phyloP scores from a whole-genome alignment of 1,140 invertebrate genomes.

The Drosophila gunungcola region DNA sequence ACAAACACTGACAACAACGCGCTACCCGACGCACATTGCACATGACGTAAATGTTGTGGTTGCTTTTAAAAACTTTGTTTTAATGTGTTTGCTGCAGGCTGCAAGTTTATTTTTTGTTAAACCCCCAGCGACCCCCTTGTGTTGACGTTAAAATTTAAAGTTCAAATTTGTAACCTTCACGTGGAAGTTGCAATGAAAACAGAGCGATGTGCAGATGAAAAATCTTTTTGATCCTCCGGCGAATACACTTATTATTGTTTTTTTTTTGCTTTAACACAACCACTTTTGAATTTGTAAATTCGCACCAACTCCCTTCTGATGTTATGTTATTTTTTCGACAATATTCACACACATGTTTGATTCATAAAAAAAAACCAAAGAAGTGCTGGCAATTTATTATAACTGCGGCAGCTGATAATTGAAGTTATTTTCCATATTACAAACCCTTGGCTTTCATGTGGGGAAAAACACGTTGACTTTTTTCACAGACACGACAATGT shows the following conservation, averaged over 20 bases:
- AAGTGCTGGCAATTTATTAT: slow-evolving; percentile 32
- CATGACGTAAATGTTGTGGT: slow-evolving; percentile 73
- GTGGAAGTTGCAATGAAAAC: slow-evolving; percentile 43
- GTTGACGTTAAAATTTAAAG: slow-evolving; percentile 63
- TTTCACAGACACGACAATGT: slow-evolving; percentile 39
- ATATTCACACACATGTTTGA: slow-evolving; percentile 5
- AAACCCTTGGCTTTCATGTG: slow-evolving; percentile 34
- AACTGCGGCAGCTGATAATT: slow-evolving; percentile 48
- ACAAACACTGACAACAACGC: slow-evolving; percentile 26
- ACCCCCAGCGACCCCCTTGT: slow-evolving; percentile 2
- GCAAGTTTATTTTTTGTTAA: slow-evolving; percentile 43
- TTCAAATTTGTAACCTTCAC: slow-evolving; percentile 49
- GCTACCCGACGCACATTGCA: slow-evolving; percentile 58
- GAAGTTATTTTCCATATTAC: slow-evolving; percentile 72
- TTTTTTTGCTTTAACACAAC: neutral
- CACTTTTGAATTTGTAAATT: slow-evolving; percentile 6
- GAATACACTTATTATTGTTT: neutral
- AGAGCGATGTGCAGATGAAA: slow-evolving; percentile 14
- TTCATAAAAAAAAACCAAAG: slow-evolving; percentile 9
- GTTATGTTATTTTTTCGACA: slow-evolving; percentile 12
- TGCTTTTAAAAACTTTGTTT: slow-evolving; percentile 76
- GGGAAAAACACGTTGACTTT: slow-evolving; percentile 59
- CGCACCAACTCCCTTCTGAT: neutral
- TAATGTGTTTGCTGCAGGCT: slow-evolving; percentile 63
- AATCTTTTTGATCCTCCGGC: slow-evolving; percentile 10